These are phyloP conservation scores for Conus betulinus DNA, from an alignment of 1,140 invertebrate species.

Conservation along the genomic window DNA sequence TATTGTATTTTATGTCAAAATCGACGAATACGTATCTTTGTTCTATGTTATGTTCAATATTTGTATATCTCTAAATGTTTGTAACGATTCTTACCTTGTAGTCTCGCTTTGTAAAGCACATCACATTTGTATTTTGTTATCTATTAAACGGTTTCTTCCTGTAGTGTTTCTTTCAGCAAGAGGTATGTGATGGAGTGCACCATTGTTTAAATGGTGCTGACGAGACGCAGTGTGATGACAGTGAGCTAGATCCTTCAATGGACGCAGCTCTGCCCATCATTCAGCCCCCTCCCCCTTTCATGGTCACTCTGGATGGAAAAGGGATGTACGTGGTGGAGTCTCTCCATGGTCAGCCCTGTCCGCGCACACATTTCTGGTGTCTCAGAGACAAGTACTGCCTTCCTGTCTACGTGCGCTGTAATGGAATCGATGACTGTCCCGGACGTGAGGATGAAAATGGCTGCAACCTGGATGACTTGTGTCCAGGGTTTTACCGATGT, in stretches of 20 bases:
- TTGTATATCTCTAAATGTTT: no score
- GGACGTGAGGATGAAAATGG: neutral
- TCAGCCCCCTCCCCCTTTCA: neutral
- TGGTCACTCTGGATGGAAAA: neutral
- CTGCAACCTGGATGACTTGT: conserved; percentile 15
- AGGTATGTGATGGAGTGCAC: neutral
- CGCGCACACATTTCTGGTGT: conserved; percentile 23
- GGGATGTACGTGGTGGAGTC: neutral
- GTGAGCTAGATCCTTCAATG: neutral
- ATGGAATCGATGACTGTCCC: conserved; percentile 27
- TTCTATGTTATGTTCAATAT: no score
- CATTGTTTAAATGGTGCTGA: neutral
- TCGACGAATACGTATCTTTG: no score
- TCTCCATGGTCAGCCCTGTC: neutral
- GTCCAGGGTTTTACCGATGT: conserved; percentile 42
- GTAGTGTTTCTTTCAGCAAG: neutral
- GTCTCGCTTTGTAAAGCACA: no score
- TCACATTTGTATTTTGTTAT: no score
- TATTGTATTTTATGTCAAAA: no score
- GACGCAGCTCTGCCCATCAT: neutral
- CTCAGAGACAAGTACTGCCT: conserved; percentile 4
- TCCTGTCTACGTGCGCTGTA: conserved; percentile 29
- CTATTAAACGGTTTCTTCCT: no score
- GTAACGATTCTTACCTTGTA: no score
- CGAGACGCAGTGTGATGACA: neutral